These are phyloP conservation scores for Theodoxus fluviatilis DNA, from an alignment of 2,888 invertebrate species.

Conservation along the genomic window DNA sequence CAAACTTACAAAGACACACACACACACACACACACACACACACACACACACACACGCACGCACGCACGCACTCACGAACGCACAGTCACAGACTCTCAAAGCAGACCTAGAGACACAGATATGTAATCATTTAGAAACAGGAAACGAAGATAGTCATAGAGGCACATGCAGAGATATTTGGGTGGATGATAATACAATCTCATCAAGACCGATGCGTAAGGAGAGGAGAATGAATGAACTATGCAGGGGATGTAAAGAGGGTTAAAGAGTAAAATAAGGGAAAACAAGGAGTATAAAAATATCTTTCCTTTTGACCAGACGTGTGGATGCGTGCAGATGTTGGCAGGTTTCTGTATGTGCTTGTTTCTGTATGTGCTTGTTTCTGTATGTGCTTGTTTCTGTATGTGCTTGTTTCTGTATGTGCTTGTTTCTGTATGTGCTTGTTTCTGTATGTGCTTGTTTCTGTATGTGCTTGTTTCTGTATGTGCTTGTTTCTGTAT, in stretches of 20 bases:
- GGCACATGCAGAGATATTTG: no score
- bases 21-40: conserved; percentile 17
- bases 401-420: no score
- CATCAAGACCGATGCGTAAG: no score
- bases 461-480: neutral
- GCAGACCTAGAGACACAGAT: neutral
- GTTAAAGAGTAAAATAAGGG: no score
- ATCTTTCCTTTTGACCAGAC: no score
- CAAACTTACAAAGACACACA: neutral
- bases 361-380: conserved; percentile 5
- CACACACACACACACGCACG: conserved; percentile 4
- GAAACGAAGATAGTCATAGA: no score
- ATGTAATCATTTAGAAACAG: neutral
- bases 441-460: no score
- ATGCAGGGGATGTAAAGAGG: no score
- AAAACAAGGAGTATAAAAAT: no score
- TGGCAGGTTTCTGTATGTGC: neutral
- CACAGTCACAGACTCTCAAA: neutral
- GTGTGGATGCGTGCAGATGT: neutral
- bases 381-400: neutral
- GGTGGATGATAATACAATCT: no score
- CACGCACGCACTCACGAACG: conserved; percentile 20
- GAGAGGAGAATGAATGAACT: no score
- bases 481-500: neutral
- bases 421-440: no score